Percentiles rank a stretch among this genome's conserved stretches.
Conservation (phyloP, 2,888 invertebrate genomes). For the Sphaerophoria taeniata region DNA sequence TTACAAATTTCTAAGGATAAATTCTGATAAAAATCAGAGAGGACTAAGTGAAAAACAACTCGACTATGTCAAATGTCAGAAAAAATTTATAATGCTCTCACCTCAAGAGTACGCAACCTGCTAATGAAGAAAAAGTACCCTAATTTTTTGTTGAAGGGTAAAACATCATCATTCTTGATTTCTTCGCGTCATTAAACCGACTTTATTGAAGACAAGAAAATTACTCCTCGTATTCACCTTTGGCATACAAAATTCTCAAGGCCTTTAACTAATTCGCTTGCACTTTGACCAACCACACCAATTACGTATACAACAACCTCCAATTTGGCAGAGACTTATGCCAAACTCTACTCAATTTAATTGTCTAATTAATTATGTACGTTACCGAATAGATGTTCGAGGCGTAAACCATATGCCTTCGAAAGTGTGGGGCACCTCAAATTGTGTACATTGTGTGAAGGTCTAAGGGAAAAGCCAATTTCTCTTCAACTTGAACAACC, state of each 20-base stretch:
- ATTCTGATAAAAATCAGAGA: too few species aligned
- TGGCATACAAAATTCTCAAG: background rate
- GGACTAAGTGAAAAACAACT: too few species aligned
- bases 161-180: too few species aligned
- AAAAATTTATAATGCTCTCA: too few species aligned
- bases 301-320: background rate
- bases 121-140: too few species aligned
- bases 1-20: too few species aligned
- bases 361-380: constrained; percentile 58
- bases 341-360: constrained; percentile 60
- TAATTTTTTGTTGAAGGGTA: too few species aligned
- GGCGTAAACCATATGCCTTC: constrained; percentile 32
- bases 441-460: background rate
- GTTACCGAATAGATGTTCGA: constrained; percentile 38
- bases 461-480: background rate
- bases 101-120: too few species aligned
- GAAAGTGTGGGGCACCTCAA: constrained; percentile 1
- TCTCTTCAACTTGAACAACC: background rate
- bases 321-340: constrained; percentile 20
- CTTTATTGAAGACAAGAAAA: too few species aligned
- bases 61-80: too few species aligned
- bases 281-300: background rate
- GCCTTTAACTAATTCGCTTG: background rate
- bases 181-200: too few species aligned
- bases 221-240: background rate